Evolutionary conservation across 2,797 vertebrate species (phyloP).

Genomic region (Acanthornis magna): DNA sequence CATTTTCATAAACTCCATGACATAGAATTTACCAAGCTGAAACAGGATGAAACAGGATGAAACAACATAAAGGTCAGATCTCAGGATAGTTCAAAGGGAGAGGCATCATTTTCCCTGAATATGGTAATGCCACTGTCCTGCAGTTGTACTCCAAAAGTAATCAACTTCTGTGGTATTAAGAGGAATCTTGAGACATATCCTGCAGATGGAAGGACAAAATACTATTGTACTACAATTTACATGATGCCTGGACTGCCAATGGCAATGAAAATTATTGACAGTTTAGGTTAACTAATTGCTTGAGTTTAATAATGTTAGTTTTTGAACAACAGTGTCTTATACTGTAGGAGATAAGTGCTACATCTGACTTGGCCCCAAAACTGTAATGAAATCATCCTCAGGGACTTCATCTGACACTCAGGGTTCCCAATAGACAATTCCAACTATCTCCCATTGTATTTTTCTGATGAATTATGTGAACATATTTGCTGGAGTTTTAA

Average conservation of each 20-base stretch:
- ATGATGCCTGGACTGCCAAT: neutral
- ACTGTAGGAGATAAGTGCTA: neutral
- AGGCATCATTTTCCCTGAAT: neutral
- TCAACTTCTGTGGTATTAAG: neutral
- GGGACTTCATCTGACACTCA: neutral
- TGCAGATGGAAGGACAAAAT: neutral
- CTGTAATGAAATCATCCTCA: neutral
- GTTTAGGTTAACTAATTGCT: neutral
- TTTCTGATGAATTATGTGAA: neutral
- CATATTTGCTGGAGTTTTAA: constrained; percentile 5
- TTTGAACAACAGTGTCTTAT: neutral
- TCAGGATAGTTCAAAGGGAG: neutral
- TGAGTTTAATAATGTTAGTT: neutral
- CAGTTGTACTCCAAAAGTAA: neutral
- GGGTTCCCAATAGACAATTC: neutral
- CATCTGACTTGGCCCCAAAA: neutral
- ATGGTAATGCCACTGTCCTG: neutral
- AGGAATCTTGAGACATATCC: neutral
- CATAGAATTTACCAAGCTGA: neutral
- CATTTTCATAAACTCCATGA: neutral
- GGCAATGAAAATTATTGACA: neutral
- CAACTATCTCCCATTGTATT: constrained; percentile 8
- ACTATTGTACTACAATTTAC: neutral
- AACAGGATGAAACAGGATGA: neutral
- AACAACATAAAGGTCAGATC: neutral